These are phyloP conservation scores for Macropis europaea DNA, from an alignment of 2,888 invertebrate genomes.

Conservation along the genomic window DNA sequence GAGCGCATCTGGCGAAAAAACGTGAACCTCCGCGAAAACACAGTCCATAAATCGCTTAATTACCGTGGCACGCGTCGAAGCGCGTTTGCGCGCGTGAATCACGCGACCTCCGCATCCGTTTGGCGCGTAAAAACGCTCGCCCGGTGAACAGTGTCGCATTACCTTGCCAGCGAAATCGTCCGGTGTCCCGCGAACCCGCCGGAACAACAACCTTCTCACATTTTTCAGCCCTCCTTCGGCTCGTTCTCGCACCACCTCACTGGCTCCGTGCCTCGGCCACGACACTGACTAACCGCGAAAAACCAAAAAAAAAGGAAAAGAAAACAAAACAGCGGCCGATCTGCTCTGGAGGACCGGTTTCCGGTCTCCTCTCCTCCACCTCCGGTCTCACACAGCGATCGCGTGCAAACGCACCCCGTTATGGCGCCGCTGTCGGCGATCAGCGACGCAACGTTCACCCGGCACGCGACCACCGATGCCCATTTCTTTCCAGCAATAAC, in stretches of 20 bases:
- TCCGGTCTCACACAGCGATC: slow-evolving; percentile 29
- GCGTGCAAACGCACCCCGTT: slow-evolving; percentile 55
- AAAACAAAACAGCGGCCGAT: background rate
- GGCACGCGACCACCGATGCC: slow-evolving; percentile 45
- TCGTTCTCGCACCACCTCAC: slow-evolving; percentile 19
- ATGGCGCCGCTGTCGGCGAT: slow-evolving; percentile 56
- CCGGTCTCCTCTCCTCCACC: background rate
- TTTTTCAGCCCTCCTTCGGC: slow-evolving; percentile 39
- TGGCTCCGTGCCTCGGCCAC: slow-evolving; percentile 8
- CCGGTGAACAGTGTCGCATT: slow-evolving; percentile 15
- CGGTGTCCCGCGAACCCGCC: slow-evolving; percentile 37
- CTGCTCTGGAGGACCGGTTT: background rate
- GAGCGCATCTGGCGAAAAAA: no score
- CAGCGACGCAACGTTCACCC: slow-evolving; percentile 49
- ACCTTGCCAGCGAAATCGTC: slow-evolving; percentile 56
- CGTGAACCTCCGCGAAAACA: no score
- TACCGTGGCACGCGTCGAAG: background rate
- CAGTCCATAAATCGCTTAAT: background rate
- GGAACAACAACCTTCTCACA: slow-evolving; percentile 48
- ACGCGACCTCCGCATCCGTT: background rate
- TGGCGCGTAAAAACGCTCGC: slow-evolving; percentile 32
- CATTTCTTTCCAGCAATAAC: slow-evolving; percentile 20
- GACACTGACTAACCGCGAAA: slow-evolving; percentile 6
- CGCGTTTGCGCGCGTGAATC: slow-evolving; percentile 14
- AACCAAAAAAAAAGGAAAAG: background rate